These are phyloP conservation scores for Coptodon bakossiorum DNA, from an alignment of 2,113 vertebrate genomes.

Conservation along the genomic window DNA sequence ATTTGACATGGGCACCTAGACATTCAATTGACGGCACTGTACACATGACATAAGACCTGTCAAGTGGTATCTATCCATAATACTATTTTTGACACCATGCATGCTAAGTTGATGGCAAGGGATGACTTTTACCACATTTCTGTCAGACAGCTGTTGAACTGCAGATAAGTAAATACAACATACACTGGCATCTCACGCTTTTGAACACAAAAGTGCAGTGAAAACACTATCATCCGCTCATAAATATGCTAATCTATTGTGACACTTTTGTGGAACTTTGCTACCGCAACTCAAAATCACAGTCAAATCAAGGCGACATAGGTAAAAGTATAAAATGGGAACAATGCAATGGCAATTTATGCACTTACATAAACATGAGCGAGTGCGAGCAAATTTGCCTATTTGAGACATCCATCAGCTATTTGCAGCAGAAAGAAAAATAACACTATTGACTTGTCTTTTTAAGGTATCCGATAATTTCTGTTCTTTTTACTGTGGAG, in stretches of 20 bases:
- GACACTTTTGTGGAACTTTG: neutral
- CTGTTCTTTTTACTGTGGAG: neutral
- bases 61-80: constrained; percentile 5
- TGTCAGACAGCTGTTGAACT: neutral
- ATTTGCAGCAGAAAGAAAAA: neutral
- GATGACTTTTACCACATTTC: neutral
- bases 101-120: neutral
- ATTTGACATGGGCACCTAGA: constrained; percentile 50
- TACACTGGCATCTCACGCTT: neutral
- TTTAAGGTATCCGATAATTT: neutral
- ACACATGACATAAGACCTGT: constrained; percentile 33
- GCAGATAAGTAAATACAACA: neutral
- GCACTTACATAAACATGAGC: neutral
- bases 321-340: neutral
- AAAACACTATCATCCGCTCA: neutral
- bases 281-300: neutral
- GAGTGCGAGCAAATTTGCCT: neutral
- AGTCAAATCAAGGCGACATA: neutral
- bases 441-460: neutral
- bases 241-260: neutral
- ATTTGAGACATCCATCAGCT: neutral
- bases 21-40: constrained; percentile 20
- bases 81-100: neutral
- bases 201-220: neutral
- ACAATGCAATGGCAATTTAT: neutral